A percentile compares a stretch with the other conserved stretches of the same genome.
Conservation (phyloP, 2,797 vertebrate species). For the Coranthus polyacanthus region DNA sequence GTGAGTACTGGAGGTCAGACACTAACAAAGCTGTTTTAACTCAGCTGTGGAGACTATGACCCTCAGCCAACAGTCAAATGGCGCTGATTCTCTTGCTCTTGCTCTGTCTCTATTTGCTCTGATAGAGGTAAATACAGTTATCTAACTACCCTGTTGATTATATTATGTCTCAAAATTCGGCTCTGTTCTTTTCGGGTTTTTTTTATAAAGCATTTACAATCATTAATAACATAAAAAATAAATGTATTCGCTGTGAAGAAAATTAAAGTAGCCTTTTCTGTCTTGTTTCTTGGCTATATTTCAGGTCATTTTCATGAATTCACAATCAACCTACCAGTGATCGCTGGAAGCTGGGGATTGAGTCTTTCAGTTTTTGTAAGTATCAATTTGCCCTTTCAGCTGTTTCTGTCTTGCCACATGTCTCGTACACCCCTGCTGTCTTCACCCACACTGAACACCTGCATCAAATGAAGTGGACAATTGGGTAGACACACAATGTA, state of each 20-base stretch:
- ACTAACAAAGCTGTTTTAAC: conserved; percentile 70
- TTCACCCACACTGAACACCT: conserved; percentile 81
- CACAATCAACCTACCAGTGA: conserved; percentile 94
- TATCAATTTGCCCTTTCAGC: conserved; percentile 82
- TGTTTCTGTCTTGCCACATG: conserved; percentile 67
- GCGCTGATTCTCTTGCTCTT: conserved; percentile 52
- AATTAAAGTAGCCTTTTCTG: conserved; percentile 26
- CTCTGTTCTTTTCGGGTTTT: too few species aligned
- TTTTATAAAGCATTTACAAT: background rate
- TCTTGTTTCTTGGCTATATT: conserved; percentile 66
- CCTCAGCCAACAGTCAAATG: conserved; percentile 61
- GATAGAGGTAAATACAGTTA: conserved; percentile 54
- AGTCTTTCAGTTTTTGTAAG: conserved; percentile 96
- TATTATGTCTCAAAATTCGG: conserved; percentile 19
- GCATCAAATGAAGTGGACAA: conserved; percentile 83
- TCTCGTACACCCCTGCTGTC: conserved; percentile 71
- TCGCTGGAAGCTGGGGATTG: conserved; percentile 95
- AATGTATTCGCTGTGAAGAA: conserved; percentile 2
- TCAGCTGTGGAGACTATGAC: conserved; percentile 73
- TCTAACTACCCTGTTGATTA: conserved; percentile 33
- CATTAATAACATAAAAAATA: background rate
- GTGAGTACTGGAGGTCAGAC: conserved; percentile 64
- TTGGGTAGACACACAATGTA: conserved; percentile 74
- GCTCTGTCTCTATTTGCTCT: conserved; percentile 57
- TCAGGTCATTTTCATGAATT: conserved; percentile 98